These are phyloP conservation scores for Agrotis exclamationis DNA, from an alignment of 2,888 invertebrate species.

Conservation along the genomic window DNA sequence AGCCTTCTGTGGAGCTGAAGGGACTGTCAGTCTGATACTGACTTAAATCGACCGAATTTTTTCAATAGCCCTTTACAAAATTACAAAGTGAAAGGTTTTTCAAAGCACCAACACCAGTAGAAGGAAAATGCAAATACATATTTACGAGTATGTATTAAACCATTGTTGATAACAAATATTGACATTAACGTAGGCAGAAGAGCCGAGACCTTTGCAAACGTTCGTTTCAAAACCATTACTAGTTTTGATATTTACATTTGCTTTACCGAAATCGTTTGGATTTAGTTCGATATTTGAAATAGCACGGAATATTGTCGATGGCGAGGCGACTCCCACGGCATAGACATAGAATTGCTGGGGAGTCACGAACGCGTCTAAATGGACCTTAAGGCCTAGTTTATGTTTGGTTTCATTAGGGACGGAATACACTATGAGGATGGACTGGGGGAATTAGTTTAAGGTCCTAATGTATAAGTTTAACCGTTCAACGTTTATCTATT, in stretches of 20 bases:
- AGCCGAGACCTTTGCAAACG: neutral
- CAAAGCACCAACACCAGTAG: neutral
- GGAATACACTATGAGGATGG: slow-evolving; percentile 9
- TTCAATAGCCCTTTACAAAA: too few species aligned
- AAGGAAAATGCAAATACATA: neutral
- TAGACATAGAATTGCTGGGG: slow-evolving; percentile 35
- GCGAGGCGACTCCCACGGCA: slow-evolving; percentile 48
- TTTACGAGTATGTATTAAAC: neutral
- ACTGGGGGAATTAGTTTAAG: neutral
- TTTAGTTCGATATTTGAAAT: slow-evolving; percentile 37
- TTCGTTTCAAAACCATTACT: slow-evolving; percentile 16
- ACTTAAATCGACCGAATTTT: too few species aligned
- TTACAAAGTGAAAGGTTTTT: neutral
- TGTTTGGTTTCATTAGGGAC: slow-evolving; percentile 32
- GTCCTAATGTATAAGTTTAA: neutral
- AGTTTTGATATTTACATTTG: slow-evolving; percentile 30
- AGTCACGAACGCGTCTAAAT: slow-evolving; percentile 55
- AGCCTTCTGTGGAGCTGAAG: too few species aligned
- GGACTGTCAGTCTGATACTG: too few species aligned
- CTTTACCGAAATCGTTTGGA: slow-evolving; percentile 38
- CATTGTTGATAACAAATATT: neutral
- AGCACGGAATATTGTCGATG: slow-evolving; percentile 40
- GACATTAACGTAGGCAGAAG: slow-evolving; percentile 2
- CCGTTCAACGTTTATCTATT: too few species aligned
- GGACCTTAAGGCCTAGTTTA: slow-evolving; percentile 53